Evolutionary conservation across 2,888 invertebrate species (phyloP), one percentile per base, ranked within the genome.

Genomic region (Melanophora roralis): DNA sequence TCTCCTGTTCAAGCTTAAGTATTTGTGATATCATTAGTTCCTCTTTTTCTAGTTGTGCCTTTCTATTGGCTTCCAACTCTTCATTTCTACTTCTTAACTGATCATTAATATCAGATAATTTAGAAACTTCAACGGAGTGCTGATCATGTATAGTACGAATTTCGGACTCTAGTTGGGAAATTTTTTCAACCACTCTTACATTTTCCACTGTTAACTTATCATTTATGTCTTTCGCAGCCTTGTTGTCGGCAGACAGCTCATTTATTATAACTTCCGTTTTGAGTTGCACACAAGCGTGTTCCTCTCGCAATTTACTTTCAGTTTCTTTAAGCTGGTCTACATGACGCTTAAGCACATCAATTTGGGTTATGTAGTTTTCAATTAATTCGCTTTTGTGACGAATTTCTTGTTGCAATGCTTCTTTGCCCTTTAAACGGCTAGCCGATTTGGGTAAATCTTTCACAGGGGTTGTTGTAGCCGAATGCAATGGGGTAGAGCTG

Each of bases 351-450:
- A 91, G 86, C 60, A 91, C 91, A 80, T 92, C 91, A 45, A 92
- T 86, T 83, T 92, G 91, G 59, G 90, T 90, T 0, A 89, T 85
- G 71, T 92, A 88, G 75, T 91, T 92, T 81, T 90, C 89, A 53
- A 92, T 91, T 38, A 89, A 89, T 65, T 89, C 88, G 81, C 91
- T 91, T 88, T 92, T 92, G 81, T 91, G 91, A 78, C 91, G 90
- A 78, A 92, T 91, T 86, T 92, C 92, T 19, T 91, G 91, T 71
- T 89, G 86, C 45, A 90, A 84, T 0, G 90, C 89, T 82, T 90
- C 90, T 86, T 92, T 92, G 74, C 91, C 91, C 82, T 91, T 90
- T n/a, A 92, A 83, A 2, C 88, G 86, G 27, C 84, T 86, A 11
- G 88, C 90, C 65, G 92, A 91, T 67, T 89, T 88, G 60, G 88